Conservation (phyloP, 2,113 vertebrate species). For the Channa maculata region DNA sequence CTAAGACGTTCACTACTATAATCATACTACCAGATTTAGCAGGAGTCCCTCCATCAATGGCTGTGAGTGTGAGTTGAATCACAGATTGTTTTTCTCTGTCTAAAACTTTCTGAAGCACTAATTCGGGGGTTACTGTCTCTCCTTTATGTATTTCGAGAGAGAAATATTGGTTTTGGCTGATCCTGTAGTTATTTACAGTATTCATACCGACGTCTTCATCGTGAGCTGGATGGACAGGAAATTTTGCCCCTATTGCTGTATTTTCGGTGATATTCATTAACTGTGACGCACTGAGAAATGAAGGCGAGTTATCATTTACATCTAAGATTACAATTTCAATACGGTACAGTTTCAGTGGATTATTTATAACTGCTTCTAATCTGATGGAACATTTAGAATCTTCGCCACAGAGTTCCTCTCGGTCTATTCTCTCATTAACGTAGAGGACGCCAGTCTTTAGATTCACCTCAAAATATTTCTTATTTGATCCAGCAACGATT, state of each 20-base stretch:
- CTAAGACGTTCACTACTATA: constrained; percentile 85
- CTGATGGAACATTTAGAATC: constrained; percentile 43
- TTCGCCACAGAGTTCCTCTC: constrained; percentile 62
- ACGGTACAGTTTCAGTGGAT: constrained; percentile 68
- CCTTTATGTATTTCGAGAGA: constrained; percentile 70
- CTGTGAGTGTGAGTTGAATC: constrained; percentile 84
- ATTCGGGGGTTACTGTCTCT: constrained; percentile 62
- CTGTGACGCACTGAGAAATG: constrained; percentile 34
- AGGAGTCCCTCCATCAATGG: constrained; percentile 88
- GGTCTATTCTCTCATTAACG: constrained; percentile 70
- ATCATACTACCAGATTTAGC: constrained; percentile 79
- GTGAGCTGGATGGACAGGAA: constrained; percentile 53
- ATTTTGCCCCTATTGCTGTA: constrained; percentile 60
- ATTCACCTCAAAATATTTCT: constrained; percentile 75
- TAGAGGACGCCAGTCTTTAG: constrained; percentile 72
- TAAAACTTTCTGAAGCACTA: constrained; percentile 85
- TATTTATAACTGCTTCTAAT: constrained; percentile 69
- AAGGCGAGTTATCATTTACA: constrained; percentile 75
- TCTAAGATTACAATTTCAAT: constrained; percentile 72
- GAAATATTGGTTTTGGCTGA: constrained; percentile 75
- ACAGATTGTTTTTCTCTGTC: constrained; percentile 87
- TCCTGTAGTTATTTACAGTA: constrained; percentile 69
- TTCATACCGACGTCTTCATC: constrained; percentile 80
- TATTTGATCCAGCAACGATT: constrained; percentile 66
- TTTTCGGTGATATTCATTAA: constrained; percentile 50